phyloP scores from a whole-genome alignment of 2,113 vertebrate species.

The Tautogolabrus adspersus region DNA sequence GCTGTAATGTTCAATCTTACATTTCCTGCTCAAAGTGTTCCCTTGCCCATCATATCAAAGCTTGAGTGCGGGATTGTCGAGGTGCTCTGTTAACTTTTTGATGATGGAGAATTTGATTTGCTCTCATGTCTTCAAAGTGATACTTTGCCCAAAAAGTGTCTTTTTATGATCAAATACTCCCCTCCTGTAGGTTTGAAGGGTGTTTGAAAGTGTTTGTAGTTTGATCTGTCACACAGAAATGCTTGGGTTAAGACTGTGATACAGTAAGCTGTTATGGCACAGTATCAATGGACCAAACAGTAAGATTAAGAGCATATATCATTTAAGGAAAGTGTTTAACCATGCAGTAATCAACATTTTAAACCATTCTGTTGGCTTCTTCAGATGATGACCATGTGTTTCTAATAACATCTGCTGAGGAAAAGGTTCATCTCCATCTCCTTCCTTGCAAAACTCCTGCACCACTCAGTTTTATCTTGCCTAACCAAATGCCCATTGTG shows the following conservation, averaged over 20 bases:
- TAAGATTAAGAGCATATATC: no score
- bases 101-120: conserved; percentile 18
- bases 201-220: background rate
- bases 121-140: conserved; percentile 5
- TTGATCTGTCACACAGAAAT: background rate
- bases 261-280: background rate
- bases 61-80: conserved; percentile 6
- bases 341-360: no score
- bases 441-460: no score
- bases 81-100: conserved; percentile 9
- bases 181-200: conserved; percentile 2
- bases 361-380: no score
- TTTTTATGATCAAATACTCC: conserved; percentile 15
- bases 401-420: no score
- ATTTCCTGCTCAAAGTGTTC: conserved; percentile 24
- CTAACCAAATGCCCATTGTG: no score
- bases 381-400: no score
- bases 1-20: conserved; percentile 2
- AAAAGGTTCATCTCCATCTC: no score
- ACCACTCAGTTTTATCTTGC: no score
- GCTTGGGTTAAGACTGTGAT: background rate
- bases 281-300: background rate
- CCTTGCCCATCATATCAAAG: conserved; percentile 19
- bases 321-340: no score
- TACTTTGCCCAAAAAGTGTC: background rate